A percentile compares a stretch with the other conserved stretches of the same genome.
These are phyloP conservation scores for Seriola quinqueradiata DNA, from an alignment of 2,113 vertebrate species.

Conservation along the genomic window DNA sequence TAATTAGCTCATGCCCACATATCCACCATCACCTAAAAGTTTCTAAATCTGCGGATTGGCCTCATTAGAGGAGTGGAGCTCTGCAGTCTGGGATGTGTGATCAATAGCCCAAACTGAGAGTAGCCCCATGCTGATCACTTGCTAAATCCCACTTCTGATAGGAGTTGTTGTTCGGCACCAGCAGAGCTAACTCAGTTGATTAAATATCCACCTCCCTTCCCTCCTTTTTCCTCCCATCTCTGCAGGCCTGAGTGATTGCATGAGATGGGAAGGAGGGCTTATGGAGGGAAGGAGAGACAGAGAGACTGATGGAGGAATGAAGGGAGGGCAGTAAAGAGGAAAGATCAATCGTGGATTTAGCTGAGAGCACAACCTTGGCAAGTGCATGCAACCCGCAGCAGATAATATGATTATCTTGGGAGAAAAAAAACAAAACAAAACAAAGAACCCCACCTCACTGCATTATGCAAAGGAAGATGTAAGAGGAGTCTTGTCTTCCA, in stretches of 20 bases:
- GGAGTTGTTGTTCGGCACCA: conserved; percentile 74
- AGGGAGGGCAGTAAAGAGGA: conserved; percentile 60
- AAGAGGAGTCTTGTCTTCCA: conserved; percentile 65
- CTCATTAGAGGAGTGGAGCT: conserved; percentile 74
- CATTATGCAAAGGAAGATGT: conserved; percentile 74
- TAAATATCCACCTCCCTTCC: conserved; percentile 69
- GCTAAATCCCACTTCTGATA: conserved; percentile 75
- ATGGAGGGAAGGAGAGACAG: conserved; percentile 43
- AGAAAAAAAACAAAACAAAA: conserved; percentile 52
- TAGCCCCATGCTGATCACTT: conserved; percentile 72
- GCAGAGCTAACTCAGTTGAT: conserved; percentile 78
- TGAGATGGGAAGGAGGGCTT: conserved; percentile 54
- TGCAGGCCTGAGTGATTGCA: conserved; percentile 73
- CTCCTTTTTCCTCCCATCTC: conserved; percentile 62
- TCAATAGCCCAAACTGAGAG: conserved; percentile 75
- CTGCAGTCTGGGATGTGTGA: conserved; percentile 57
- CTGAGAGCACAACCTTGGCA: conserved; percentile 77
- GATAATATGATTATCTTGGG: conserved; percentile 83
- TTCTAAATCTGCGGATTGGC: conserved; percentile 74
- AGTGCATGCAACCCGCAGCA: conserved; percentile 68
- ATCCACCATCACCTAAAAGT: conserved; percentile 74
- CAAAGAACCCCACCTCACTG: conserved; percentile 60
- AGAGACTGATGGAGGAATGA: conserved; percentile 65
- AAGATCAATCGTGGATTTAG: conserved; percentile 84
- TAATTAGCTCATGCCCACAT: conserved; percentile 75